Base-by-base conservation (phyloP, 2,888 invertebrate species). In the Eristalis pertinax region DNA sequence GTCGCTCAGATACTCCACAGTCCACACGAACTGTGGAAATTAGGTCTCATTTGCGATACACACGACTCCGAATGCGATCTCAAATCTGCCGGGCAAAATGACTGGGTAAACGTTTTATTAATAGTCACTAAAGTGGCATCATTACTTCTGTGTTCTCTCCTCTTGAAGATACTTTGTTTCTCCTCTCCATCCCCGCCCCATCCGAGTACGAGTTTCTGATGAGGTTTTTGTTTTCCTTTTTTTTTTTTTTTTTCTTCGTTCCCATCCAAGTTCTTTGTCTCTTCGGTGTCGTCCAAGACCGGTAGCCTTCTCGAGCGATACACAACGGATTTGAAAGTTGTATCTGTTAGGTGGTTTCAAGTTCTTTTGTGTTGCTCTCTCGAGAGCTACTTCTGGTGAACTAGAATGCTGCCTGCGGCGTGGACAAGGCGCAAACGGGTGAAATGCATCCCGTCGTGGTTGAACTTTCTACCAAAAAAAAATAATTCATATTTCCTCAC, bases 51-150 rank as follows among this genome's bases (percentile, higher is more conserved):
- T 84, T 84, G 84, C 68, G 76, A 83, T 79, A 76, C 64, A 60
- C 64, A 79, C 58, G 63, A 19, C 76, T 73, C 64, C 73, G 63
- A 78, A 50, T 68, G 24, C n/a, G 22, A 41, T 68, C 70, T 83
- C 56, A 82, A 82, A 78, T 74, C 69, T 60, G 76, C 83, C 72
- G 56, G 86, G 69, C 78, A 63, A 86, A 75, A 69, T 84, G 87
- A 76, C 84, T 79, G 43, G 80, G 80, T 88, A 84, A 88, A 77
- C 88, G 77, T 84, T 88, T 84, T 88, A 88, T 88, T 88, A 88
- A 88, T 84, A 84, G 88, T 74, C 80, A 84, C 84, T 88, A 84
- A 88, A 88, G 80, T 88, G 88, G 84, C 80, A 80, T 88, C 84
- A 88, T 84, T 84, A 81, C 69, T 80, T 76, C 70, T 56, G 75